Evolutionary conservation across 2,888 invertebrate species (phyloP), one percentile per base, ranked within the genome.

Genomic region (Drosophila putrida): DNA sequence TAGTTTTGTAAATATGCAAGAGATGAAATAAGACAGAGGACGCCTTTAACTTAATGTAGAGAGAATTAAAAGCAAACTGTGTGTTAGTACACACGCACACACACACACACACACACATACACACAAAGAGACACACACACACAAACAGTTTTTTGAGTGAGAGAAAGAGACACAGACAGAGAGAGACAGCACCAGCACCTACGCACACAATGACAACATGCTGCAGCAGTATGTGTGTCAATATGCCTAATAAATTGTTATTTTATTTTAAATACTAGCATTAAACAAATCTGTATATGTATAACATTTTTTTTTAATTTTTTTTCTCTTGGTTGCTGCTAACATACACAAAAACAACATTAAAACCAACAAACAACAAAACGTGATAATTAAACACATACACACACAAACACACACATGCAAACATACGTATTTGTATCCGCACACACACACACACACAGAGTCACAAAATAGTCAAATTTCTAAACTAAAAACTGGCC

Each of bases 401-500:
- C 41, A 67, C 51, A 63, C 33, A 50, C 36, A 71, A 49, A 54
- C 43, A 69, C 43, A 72, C 28, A 62, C 53, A 50, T 39, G 13
- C 10, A 39, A 27, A 66, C 50, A 44, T 35, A 68, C 47, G 54
- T 44, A 66, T 39, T 71, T 27, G 66, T 41, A 33, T 55, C 39
- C 41, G 69, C 46, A 59, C 55, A 54, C 54, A 50, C 50, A 50
- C 57, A 71, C 59, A 70, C 60, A 69, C 59, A 80, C 57, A 78
- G 39, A 60, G 82, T 80, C 82, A 88, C 76, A 85, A 80, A 77
- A 87, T 84, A 89, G 84, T 81, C 78, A 81, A 87, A 88, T 84
- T 83, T 67, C 66, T 73, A 71, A 69, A 65, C 57, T 59, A 50
- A 73, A 58, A 69, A 69, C 68, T 75, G 86, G 73, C 78, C 82